Percentiles rank a stretch among this genome's conserved stretches.
Evolutionary conservation across 2,113 vertebrate species (phyloP).

Genomic region (Callorhinus ursinus): DNA sequence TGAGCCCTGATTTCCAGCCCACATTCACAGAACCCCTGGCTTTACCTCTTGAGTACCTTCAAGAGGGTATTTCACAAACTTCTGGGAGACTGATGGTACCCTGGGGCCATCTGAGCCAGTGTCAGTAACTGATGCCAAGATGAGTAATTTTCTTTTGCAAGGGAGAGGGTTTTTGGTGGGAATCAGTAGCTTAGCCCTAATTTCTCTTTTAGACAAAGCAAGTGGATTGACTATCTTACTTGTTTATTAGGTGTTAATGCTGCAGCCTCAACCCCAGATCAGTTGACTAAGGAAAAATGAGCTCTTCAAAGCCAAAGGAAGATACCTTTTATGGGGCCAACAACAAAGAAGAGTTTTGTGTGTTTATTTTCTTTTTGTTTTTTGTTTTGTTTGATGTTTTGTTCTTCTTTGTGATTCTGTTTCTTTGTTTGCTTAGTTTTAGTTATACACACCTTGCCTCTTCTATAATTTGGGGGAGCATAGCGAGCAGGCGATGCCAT

Average conservation of each 20-base stretch:
- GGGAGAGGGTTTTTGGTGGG: not conserved
- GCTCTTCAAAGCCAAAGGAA: conserved; percentile 42
- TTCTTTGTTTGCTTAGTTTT: not conserved
- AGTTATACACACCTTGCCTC: not conserved
- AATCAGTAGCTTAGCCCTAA: not conserved
- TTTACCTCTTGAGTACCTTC: too few relatives aligned
- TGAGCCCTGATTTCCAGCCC: not conserved
- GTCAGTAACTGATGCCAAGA: not conserved
- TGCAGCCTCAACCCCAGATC: not conserved
- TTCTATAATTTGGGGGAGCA: not conserved
- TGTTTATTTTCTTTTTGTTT: not conserved
- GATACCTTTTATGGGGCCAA: not conserved
- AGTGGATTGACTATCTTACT: not conserved
- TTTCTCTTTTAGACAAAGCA: conserved; percentile 33
- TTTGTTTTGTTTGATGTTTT: not conserved
- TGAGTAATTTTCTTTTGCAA: not conserved
- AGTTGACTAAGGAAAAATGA: not conserved
- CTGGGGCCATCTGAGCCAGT: not conserved
- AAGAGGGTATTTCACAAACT: not conserved
- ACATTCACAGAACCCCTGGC: not conserved
- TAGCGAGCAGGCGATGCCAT: not conserved
- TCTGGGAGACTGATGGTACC: not conserved
- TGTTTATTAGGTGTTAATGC: conserved; percentile 45
- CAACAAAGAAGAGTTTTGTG: not conserved
- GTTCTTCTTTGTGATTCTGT: not conserved